phyloP scores from a whole-genome alignment of 2,797 vertebrate species.

The Gila robusta region DNA sequence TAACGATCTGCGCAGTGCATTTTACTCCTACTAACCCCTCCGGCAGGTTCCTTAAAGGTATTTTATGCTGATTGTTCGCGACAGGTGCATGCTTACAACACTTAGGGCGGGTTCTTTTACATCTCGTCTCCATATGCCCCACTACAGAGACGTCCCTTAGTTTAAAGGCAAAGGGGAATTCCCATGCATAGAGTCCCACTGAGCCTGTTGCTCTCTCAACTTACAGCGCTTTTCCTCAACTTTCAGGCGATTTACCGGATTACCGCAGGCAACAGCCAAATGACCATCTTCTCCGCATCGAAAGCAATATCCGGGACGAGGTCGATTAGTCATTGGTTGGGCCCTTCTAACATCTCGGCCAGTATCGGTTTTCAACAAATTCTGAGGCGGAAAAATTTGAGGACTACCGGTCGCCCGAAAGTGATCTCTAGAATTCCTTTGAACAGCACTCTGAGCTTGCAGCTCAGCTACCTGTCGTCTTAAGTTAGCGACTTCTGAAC shows the following conservation, averaged over 20 bases:
- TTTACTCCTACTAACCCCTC: too few species aligned
- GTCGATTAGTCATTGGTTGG: too few species aligned
- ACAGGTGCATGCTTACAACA: too few species aligned
- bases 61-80: too few species aligned
- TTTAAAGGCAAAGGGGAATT: conserved; percentile 5
- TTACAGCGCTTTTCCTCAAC: neutral
- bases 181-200: neutral
- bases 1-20: too few species aligned
- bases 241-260: neutral
- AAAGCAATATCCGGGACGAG: too few species aligned
- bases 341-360: neutral
- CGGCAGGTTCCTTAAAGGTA: too few species aligned
- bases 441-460: neutral
- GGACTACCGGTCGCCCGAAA: neutral
- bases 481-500: neutral
- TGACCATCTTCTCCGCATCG: neutral
- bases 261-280: neutral
- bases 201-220: neutral
- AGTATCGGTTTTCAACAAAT: neutral
- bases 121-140: too few species aligned
- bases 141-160: neutral
- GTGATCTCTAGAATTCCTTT: neutral
- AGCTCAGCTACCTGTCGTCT: neutral
- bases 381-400: neutral
- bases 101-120: too few species aligned